A percentile compares a stretch with the other conserved stretches of the same genome.
phyloP scores from a whole-genome alignment of 64 coral and sea anemone genomes.

The Catalaphyllia jardinei region DNA sequence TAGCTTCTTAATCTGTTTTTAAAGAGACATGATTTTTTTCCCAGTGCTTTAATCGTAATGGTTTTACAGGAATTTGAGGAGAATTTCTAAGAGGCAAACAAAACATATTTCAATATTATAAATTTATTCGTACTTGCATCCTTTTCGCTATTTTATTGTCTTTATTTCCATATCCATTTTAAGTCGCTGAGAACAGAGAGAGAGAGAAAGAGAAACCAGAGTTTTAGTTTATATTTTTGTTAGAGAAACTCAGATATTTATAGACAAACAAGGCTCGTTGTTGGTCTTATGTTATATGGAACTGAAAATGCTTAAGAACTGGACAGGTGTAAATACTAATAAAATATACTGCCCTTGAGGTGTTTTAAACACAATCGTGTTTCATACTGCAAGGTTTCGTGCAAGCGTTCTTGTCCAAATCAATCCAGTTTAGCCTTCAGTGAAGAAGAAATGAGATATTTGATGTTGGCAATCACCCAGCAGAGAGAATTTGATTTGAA shows the following conservation, averaged over 20 bases:
- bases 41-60: constrained; percentile 1
- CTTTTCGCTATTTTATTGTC: constrained; percentile 55
- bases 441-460: neutral
- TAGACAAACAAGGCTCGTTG: constrained; percentile 47
- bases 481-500: constrained; percentile 10
- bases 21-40: neutral
- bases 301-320: constrained; percentile 30
- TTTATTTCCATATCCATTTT: constrained; percentile 35
- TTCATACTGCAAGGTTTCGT: constrained; percentile 1
- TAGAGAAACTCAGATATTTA: constrained; percentile 61
- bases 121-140: constrained; percentile 52
- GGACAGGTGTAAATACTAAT: constrained; percentile 38
- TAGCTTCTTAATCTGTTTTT: neutral
- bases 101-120: constrained; percentile 41
- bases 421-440: neutral
- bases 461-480: neutral
- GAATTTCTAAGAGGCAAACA: constrained; percentile 23
- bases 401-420: neutral
- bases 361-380: constrained; percentile 25
- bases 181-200: constrained; percentile 21
- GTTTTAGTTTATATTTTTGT: constrained; percentile 62
- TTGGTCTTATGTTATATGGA: constrained; percentile 23
- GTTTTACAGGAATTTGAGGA: constrained; percentile 23
- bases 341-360: neutral
- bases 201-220: constrained; percentile 19